Evolutionary conservation across 2,113 vertebrate species (phyloP), one percentile per base, ranked within the genome.

Genomic region (Callorhinus ursinus): DNA sequence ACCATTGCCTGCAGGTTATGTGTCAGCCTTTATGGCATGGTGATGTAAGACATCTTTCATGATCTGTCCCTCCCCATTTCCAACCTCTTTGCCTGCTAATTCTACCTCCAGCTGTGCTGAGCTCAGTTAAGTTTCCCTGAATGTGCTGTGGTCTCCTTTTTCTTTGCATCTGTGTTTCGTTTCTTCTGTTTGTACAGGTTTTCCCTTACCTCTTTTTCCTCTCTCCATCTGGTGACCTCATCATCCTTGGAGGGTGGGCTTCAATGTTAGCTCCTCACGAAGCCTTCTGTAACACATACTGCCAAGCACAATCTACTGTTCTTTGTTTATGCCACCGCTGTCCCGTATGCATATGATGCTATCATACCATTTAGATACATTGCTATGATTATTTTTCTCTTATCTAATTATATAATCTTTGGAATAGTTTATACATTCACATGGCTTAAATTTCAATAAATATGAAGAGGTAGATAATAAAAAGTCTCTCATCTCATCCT

Each of bases 171-270:
- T 93, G 12, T 74, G 79, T 93, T 85, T 96, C 76, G 19, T 90
- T 92, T 97, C 36, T 88, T 93, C 59, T 95, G 55, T 95, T 96
- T 31, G 19, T 89, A 57, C 63, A 95, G 53, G 14, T 83, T 67
- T 96, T 61, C 18, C 59, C 46, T 92, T 86, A 72, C 33, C 22
- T 82, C 53, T 22, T 57, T 88, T 89, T 80, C 39, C 63, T 33
- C 16, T 93, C 24, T 90, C 18, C 31, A 39, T 80, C 49, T 85
- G 71, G 16, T 95, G 79, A 79, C 61, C 42, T 93, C n/a, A 83
- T 93, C 4, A 87, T 93, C 5, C 36, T 83, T 51, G 9, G 46
- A 46, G 28, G 65, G 33, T 90, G 28, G 87, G 26, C 71, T 94
- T 22, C 33, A 63, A 24, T 72, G 65, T 91, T 53, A 94, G 42